Evolutionary conservation across 2,888 invertebrate species (phyloP).

Genomic region (Megaustenia siamemsis): DNA sequence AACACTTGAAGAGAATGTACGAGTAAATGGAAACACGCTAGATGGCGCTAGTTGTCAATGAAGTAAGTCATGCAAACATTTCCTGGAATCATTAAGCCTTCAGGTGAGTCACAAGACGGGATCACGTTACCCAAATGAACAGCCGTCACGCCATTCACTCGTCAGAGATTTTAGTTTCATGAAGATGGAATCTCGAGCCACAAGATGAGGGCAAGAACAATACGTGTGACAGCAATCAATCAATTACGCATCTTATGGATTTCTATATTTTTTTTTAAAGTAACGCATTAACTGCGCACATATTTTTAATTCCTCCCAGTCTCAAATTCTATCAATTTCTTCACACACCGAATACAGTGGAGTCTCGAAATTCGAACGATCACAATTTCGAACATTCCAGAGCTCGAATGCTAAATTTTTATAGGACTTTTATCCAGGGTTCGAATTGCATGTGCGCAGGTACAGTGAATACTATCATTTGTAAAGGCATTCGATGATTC

Average conservation of each 20-base stretch:
- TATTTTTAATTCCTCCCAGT: too few species aligned
- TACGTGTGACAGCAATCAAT: not conserved
- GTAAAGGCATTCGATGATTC: too few species aligned
- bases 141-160: constrained; percentile 18
- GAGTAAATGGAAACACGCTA: not conserved
- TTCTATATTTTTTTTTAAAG: constrained; percentile 1
- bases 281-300: not conserved
- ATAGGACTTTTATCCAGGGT: too few species aligned
- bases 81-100: constrained; percentile 1
- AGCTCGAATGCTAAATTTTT: too few species aligned
- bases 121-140: constrained; percentile 21
- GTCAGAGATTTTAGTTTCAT: not conserved
- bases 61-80: constrained; percentile 25
- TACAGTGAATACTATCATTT: too few species aligned
- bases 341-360: too few species aligned
- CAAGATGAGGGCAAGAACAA: not conserved
- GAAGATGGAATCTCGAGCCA: not conserved
- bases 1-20: not conserved
- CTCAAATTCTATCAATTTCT: constrained; percentile 8
- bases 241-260: not conserved
- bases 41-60: not conserved
- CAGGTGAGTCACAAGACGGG: constrained; percentile 2
- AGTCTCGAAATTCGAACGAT: too few species aligned
- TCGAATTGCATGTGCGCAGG: too few species aligned
- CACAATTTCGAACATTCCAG: too few species aligned